Conservation (phyloP, 2,113 vertebrate genomes). For the Cyprinodon variegatus region DNA sequence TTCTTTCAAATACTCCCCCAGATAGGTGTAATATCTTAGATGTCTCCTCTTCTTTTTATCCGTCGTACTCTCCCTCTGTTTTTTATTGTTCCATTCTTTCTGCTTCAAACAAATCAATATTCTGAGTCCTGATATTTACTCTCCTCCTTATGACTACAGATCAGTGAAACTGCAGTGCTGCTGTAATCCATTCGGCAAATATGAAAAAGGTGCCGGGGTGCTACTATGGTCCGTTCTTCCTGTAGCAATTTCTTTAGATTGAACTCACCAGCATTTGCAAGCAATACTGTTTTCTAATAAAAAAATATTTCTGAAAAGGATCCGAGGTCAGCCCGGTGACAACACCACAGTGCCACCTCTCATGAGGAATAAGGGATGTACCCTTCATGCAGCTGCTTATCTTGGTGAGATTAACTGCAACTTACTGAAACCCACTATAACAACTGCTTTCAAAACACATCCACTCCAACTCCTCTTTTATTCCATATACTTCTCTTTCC, state of each 20-base stretch:
- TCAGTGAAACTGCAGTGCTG: slow-evolving; percentile 41
- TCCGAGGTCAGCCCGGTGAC: slow-evolving; percentile 15
- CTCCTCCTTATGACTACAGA: slow-evolving; percentile 71
- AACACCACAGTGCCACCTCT: slow-evolving; percentile 50
- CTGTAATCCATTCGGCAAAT: slow-evolving; percentile 47
- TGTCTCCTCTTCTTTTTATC: slow-evolving; percentile 50
- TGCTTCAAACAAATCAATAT: slow-evolving; percentile 28
- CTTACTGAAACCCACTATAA: slow-evolving; percentile 54
- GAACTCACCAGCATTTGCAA: slow-evolving; percentile 26
- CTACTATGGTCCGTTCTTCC: slow-evolving; percentile 4
- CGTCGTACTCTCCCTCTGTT: slow-evolving; percentile 11
- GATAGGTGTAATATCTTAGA: slow-evolving; percentile 70
- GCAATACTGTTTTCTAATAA: slow-evolving; percentile 39
- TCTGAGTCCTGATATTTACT: slow-evolving; percentile 53
- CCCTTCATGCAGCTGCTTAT: slow-evolving; percentile 65
- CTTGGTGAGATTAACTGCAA: slow-evolving; percentile 63
- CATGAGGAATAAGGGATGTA: slow-evolving; percentile 68
- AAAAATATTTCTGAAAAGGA: slow-evolving; percentile 21
- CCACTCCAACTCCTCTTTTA: slow-evolving; percentile 21
- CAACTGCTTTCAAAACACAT: slow-evolving; percentile 62
- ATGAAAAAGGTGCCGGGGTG: slow-evolving; percentile 28
- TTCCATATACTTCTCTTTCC: slow-evolving; percentile 28
- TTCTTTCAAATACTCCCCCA: slow-evolving; percentile 65
- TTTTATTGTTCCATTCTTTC: slow-evolving; percentile 24
- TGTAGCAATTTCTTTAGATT: slow-evolving; percentile 27